Conservation (phyloP, 2,797 vertebrate species). For the Coreius guichenoti region DNA sequence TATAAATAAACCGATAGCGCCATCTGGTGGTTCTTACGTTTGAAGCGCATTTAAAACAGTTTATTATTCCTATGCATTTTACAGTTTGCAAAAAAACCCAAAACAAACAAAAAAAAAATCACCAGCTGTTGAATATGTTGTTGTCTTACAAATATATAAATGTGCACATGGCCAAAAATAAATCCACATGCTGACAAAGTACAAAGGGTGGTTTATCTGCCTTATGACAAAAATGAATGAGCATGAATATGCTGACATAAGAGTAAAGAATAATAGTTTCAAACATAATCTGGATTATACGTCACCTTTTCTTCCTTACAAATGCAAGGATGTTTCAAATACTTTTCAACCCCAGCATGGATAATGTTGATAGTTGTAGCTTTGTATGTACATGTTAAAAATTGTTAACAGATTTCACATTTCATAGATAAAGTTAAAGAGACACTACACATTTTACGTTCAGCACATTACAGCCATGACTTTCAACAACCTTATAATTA, state of each 20-base stretch:
- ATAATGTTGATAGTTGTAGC: not conserved
- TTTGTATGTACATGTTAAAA: slow-evolving; percentile 24
- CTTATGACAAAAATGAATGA: not conserved
- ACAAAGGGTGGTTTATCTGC: not conserved
- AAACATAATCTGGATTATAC: not conserved
- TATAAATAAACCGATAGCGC: not conserved
- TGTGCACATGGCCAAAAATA: slow-evolving; percentile 38
- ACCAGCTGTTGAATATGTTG: slow-evolving; percentile 69
- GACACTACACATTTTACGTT: not conserved
- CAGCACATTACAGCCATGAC: not conserved
- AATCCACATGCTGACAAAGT: not conserved
- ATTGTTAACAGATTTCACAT: slow-evolving; percentile 30
- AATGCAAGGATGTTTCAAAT: not conserved
- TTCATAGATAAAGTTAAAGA: slow-evolving; percentile 18
- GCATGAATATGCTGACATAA: not conserved
- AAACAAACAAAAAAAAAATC: slow-evolving; percentile 58
- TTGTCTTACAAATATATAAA: slow-evolving; percentile 57
- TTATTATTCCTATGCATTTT: slow-evolving; percentile 71
- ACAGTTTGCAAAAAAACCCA: slow-evolving; percentile 64
- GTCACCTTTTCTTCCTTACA: not conserved
- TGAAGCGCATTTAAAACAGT: slow-evolving; percentile 22
- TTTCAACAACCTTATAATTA: not conserved
- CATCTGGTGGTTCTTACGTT: not conserved
- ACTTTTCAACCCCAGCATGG: not conserved
- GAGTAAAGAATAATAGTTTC: not conserved